Evolutionary conservation across 1,140 invertebrate species (phyloP), one percentile per base, ranked within the genome.

Genomic region (Cotesia typhae): DNA sequence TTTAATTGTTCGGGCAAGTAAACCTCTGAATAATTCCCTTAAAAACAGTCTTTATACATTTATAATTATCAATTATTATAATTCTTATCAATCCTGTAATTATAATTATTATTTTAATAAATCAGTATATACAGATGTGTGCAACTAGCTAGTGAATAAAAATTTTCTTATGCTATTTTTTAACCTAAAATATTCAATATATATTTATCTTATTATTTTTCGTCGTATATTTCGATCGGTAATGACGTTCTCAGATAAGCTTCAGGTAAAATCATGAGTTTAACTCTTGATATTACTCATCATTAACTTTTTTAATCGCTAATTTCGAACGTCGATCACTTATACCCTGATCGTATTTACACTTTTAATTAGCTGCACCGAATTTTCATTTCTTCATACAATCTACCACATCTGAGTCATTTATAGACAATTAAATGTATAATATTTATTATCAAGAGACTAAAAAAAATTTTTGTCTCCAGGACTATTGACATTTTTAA

Each of bases 31-130:
- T 71, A 77, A 79, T 74, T 76, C 70, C 82, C 70, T 83, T 80
- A 81, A 79, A 84, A 86, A 85, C 82, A 85, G 80, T 84, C 79
- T 85, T 85, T 80, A 83, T 84, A 87, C 84, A 87, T 85, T 80
- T 82, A 84, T 85, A 83, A 87, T 68, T 84, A 82, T 84, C 28
- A 28, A 28, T 28, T 28, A 28, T 28, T 28, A 28, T 28, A 28
- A 28, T 28, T 28, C 28, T 28, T 28, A 28, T 28, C 28, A 28
- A 28, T 28, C 28, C 28, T 28, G 2, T 28, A 28, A 47, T 47
- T 6, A 47, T 9, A 9, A 47, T 47, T 47, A 47, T 47, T 47
- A 47, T 47, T 47, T 7, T 41, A 47, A 81, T 84, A 84, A 85
- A 83, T 85, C 82, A 82, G 81, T 87, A 87, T 87, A 81, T 86